Conservation (phyloP, 2,797 vertebrate genomes). For the Gallinago stenura region DNA sequence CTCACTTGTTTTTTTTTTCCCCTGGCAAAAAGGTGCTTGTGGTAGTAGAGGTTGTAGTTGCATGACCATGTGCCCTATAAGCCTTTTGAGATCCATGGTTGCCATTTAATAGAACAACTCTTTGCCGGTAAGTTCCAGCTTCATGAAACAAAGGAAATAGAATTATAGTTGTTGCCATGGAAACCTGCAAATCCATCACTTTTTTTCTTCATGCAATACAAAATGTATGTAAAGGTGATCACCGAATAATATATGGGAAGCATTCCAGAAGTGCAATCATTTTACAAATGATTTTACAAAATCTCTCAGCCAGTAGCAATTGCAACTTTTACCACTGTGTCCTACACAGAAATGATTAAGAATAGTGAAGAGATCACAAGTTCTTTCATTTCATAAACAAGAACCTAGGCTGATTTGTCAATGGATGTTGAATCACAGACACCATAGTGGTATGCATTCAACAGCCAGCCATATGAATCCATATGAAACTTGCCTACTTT, state of each 20-base stretch:
- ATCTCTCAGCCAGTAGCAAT: not conserved
- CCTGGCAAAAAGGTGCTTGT: not conserved
- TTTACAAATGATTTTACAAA: not conserved
- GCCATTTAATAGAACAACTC: not conserved
- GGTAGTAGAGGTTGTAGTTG: not conserved
- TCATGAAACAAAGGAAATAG: conserved; percentile 25
- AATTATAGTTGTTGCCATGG: conserved; percentile 41
- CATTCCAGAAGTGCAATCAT: not conserved
- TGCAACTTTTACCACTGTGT: not conserved
- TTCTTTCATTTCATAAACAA: not conserved
- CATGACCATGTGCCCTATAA: not conserved
- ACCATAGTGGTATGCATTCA: not conserved
- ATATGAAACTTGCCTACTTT: conserved; percentile 14
- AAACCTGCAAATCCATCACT: not conserved
- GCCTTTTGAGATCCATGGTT: not conserved
- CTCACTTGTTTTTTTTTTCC: not conserved
- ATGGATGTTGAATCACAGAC: not conserved
- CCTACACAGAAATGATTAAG: not conserved
- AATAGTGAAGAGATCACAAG: not conserved
- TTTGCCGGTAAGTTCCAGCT: not conserved
- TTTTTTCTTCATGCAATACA: not conserved
- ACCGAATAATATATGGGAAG: not conserved
- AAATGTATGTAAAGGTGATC: not conserved
- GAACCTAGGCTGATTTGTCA: not conserved
- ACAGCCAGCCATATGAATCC: not conserved